Evolutionary conservation across 2,888 invertebrate species (phyloP), one percentile per base, ranked within the genome.

Genomic region (Chymomyza procnemis): DNA sequence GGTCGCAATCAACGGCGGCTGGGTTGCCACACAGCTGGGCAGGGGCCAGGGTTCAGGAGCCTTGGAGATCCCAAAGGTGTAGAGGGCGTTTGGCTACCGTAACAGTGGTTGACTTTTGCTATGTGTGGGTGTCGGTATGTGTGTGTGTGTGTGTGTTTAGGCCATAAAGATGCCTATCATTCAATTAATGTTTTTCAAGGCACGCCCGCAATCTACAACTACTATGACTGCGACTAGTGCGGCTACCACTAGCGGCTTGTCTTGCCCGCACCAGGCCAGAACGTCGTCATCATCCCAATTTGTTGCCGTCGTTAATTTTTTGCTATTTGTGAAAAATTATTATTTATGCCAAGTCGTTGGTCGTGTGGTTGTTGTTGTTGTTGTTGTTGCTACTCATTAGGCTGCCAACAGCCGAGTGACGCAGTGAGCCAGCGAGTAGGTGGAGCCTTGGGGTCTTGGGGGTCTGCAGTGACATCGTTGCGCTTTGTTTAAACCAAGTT

Each of bases 91-190:
- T 41, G 34, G 34, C 34, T 41, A 41, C 34, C 12, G 34, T 41
- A 41, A 9, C 34, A 41, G 34, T 41, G 34, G 12, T 41, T 41
- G 34, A 41, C 34, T 41, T 1, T 12, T 3, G 48, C 1, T 64
- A 4, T 55, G 55, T 56, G 18, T 34, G 62, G n/a, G 55, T 55
- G 62, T 57, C 16, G 47, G 12, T 67, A 8, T 8, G 26, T 64
- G 16, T 55, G 55, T 63, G 14, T 34, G 62, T 21, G 55, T 55
- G 55, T 64, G 26, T 59, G n/a, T 67, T 66, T 66, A 62, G 65
- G 48, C 67, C 75, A 75, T 79, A 75, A 75, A 88, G 85, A 88
- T 87, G 85, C 72, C 82, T 86, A 85, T 88, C 88, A 87, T 88
- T 86, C 88, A 88, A 88, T 86, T 88, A 87, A 81, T 86, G 79